Base-by-base conservation (phyloP, 2,888 invertebrate species). In the Alentia gelatinosa region DNA sequence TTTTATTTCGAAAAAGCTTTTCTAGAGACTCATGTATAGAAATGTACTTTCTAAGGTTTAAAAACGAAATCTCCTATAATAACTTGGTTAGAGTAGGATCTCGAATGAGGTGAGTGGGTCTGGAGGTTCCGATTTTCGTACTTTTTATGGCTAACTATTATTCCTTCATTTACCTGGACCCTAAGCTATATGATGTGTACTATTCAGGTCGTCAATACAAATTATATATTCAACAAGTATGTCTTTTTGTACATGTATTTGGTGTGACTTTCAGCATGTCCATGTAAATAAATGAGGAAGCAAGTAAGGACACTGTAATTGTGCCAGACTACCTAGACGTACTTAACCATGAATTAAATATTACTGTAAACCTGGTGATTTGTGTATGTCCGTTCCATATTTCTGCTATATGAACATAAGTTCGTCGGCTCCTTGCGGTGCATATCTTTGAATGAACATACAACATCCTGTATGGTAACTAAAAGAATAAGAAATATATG, bases 221-320 rank as follows among this genome's bases (percentile, higher is more conserved):
- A 68, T 9, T 68, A 68, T 68, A 68, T 68, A 68, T 68, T 68
- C 30, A 26, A 68, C 30, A 30, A 68, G 12, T 68, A 68, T 68
- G 68, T 26, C 68, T n/a, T 30, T 68, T 68, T 68, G 68, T 68
- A 68, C 68, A 68, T 68, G 68, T 68, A 68, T 30, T 68, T 68
- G 68, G 33, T 68, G 68, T 68, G 26, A 12, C 68, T 68, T 26
- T 26, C 33, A 26, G 30, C 12, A 12, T 68, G 26, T 68, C 30
- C 68, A 12, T 68, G 33, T 68, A 68, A 30, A 56, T 68, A 68
- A 68, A 68, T 68, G 68, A 68, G 68, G 30, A 15, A 30, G 5
- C 12, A 68, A 68, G 47, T 47, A 12, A 47, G 47, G 47, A 47
- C 19, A 19, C 7, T 7, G 19, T 68, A 15, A 9, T 68, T 68